A percentile compares a stretch with the other conserved stretches of the same genome.
Conservation (phyloP, 2,888 invertebrate genomes). For the Chymomyza caudatula region DNA sequence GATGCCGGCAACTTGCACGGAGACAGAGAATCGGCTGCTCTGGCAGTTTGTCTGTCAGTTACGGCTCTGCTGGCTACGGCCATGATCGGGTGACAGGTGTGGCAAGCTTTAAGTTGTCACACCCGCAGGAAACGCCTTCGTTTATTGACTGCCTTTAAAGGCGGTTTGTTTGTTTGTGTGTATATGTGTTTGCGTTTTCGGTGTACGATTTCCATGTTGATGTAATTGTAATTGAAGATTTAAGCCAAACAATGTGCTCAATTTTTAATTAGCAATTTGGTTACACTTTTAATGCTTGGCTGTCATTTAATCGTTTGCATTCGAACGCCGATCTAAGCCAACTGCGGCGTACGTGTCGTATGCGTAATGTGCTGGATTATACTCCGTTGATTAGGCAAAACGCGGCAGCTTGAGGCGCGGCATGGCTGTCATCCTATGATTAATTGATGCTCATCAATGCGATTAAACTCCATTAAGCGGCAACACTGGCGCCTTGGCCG, state of each 20-base stretch:
- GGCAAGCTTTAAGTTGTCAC: constrained; percentile 47
- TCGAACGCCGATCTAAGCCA: constrained; percentile 6
- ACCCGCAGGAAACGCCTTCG: constrained; percentile 55
- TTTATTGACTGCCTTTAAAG: constrained; percentile 62
- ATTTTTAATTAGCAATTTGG: constrained; percentile 66
- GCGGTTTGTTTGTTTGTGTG: constrained; percentile 19
- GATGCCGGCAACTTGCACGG: no score
- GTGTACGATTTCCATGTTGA: constrained; percentile 30
- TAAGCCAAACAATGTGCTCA: constrained; percentile 17
- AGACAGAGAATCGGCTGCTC: background rate
- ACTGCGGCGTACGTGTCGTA: constrained; percentile 57
- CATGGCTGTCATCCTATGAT: constrained; percentile 42
- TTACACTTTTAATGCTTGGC: constrained; percentile 13
- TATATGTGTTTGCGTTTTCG: background rate
- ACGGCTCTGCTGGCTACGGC: background rate
- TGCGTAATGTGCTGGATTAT: constrained; percentile 62
- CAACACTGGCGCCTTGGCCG: constrained; percentile 51
- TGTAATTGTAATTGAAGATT: constrained; percentile 49
- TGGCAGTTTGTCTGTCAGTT: background rate
- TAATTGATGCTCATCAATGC: constrained; percentile 69
- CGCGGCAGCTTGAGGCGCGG: constrained; percentile 27
- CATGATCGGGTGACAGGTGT: constrained; percentile 40
- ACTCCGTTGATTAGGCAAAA: constrained; percentile 45
- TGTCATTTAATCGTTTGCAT: constrained; percentile 9
- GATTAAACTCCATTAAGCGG: constrained; percentile 65